phyloP scores from a whole-genome alignment of 2,888 invertebrate species.

The Dasypogon diadema region DNA sequence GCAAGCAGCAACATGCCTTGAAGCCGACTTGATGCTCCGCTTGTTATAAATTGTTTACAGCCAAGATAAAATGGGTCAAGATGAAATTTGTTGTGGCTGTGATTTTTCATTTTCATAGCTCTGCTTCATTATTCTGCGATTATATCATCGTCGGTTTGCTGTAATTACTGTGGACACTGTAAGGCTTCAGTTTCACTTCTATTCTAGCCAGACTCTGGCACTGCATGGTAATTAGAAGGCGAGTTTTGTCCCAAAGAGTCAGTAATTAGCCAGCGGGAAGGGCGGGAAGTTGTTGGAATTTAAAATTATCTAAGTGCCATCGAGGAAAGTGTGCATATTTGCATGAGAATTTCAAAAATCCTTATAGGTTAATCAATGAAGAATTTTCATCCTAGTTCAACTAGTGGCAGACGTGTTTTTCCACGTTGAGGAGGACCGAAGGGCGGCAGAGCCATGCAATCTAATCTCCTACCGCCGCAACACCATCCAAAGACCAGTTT shows the following conservation, averaged over 20 bases:
- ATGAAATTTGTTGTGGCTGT: conserved; percentile 48
- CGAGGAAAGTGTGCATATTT: too few species aligned
- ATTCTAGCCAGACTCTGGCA: too few species aligned
- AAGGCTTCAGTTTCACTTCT: conserved; percentile 21
- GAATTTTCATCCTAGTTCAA: too few species aligned
- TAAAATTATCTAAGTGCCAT: too few species aligned
- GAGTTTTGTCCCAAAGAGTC: neutral
- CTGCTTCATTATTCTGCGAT: conserved; percentile 23
- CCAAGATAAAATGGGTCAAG: conserved; percentile 39
- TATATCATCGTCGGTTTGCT: conserved; percentile 31
- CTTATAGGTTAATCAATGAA: neutral
- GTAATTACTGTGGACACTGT: conserved; percentile 18
- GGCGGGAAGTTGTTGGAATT: neutral
- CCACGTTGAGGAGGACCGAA: too few species aligned
- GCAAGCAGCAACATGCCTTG: too few species aligned
- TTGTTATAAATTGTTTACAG: conserved; percentile 22
- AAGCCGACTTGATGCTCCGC: conserved; percentile 1
- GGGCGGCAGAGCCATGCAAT: too few species aligned
- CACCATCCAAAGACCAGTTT: too few species aligned
- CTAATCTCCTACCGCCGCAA: too few species aligned
- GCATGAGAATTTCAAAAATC: neutral
- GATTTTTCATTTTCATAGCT: conserved; percentile 42
- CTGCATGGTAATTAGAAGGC: neutral
- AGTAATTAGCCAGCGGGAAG: neutral
- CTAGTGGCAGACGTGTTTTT: too few species aligned